A percentile compares a stretch with the other conserved stretches of the same genome.
These are phyloP conservation scores for Indicator maculatus DNA, from an alignment of 2,113 vertebrate genomes.

Conservation along the genomic window DNA sequence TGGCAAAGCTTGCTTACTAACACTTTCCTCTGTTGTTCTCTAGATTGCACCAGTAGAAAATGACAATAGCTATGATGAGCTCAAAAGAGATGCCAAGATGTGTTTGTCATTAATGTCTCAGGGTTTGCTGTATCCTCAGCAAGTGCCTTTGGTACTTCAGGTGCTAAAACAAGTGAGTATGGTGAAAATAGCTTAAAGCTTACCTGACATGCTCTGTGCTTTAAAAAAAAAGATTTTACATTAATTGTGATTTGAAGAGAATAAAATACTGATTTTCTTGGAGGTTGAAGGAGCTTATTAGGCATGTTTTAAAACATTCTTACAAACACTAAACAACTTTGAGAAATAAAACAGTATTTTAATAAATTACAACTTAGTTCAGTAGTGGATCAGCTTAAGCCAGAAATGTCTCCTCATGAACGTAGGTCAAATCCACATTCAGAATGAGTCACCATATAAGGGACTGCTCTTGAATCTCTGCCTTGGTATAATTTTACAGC, in stretches of 20 bases:
- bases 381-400: neutral
- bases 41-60: slow-evolving; percentile 98
- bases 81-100: slow-evolving; percentile 96
- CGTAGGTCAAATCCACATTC: neutral
- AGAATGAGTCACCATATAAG: neutral
- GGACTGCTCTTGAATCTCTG: neutral
- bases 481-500: neutral
- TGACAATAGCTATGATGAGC: slow-evolving; percentile 95
- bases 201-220: neutral
- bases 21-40: neutral
- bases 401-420: neutral
- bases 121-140: slow-evolving; percentile 92
- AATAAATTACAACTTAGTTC: neutral
- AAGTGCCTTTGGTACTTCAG: slow-evolving; percentile 92
- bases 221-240: neutral
- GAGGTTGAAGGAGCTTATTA: neutral
- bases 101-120: slow-evolving; percentile 97
- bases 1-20: neutral
- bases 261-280: neutral
- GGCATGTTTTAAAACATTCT: neutral
- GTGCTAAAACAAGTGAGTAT: slow-evolving; percentile 89
- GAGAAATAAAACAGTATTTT: neutral
- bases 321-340: neutral
- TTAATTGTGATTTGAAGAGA: neutral
- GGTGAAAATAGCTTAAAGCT: neutral